phyloP scores from a whole-genome alignment of 2,113 vertebrate species.

The Myiozetetes cayanensis region DNA sequence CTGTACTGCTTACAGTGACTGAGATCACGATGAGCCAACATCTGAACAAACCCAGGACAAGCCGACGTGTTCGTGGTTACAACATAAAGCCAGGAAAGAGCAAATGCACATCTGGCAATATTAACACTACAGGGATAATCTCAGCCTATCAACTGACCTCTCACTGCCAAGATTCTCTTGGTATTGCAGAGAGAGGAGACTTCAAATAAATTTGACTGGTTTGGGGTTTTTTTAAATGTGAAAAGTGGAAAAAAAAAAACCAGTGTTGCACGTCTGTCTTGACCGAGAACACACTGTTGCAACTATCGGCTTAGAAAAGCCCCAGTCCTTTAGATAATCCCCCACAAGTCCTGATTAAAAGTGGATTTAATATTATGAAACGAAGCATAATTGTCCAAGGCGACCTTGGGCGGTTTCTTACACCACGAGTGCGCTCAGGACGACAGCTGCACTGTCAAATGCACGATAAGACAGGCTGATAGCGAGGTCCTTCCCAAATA shows the following conservation, averaged over 20 bases:
- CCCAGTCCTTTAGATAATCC: constrained; percentile 2
- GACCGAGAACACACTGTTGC: background rate
- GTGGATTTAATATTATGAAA: constrained; percentile 38
- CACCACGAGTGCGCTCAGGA: background rate
- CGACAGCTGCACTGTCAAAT: background rate
- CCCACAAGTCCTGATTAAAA: background rate
- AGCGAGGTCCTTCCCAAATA: background rate
- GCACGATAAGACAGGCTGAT: background rate
- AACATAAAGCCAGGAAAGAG: background rate
- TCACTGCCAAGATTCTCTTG: background rate
- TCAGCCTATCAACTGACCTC: background rate
- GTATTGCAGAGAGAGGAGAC: background rate
- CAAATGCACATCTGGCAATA: background rate
- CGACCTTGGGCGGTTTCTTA: background rate
- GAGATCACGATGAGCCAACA: background rate
- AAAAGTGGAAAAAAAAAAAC: background rate
- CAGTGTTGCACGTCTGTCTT: background rate
- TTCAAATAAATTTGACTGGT: background rate
- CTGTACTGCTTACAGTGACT: background rate
- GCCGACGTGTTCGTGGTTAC: background rate
- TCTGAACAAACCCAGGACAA: background rate
- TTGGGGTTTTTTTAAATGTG: background rate
- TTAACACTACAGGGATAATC: background rate
- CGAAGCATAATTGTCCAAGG: background rate
- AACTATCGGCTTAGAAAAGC: background rate